Evolutionary conservation across 2,888 invertebrate genomes (phyloP), one percentile per base, ranked within the genome.

Genomic region (Gandaritis pyraliata): DNA sequence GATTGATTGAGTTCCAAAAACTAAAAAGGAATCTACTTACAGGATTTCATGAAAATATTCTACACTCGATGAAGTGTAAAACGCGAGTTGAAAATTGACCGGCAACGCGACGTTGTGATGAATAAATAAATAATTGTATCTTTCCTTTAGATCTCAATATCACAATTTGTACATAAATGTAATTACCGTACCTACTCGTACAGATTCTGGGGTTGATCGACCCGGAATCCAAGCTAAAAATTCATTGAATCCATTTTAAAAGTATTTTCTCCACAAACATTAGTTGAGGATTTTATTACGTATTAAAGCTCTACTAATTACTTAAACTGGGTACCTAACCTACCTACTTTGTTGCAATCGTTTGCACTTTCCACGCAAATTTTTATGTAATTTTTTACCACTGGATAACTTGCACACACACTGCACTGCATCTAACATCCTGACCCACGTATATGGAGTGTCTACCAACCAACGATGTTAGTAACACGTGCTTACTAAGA

Each of bases 121-220:
- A 85, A 85, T 79, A 78, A 85, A 85, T 79, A 78, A 82, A 83
- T 74, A 72, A 72, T 69, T 30, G 72, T 15, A 41, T 8, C 38
- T 76, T 69, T 75, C 88, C 88, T 88, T 86, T 78, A 76, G 78
- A 74, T 86, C 87, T 86, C 83, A 72, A 72, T 78, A 83, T 85
- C 83, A 81, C 82, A 81, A 84, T 83, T 81, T 91, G 90, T 91
- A 90, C 87, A 90, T 54, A 48, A 43, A 89, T 90, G 86, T 88
- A 88, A 89, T 86, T 87, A 86, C 82, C 81, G 7, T 55, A n/a
- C n/a, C n/a, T n/a, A 79, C 23, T 23, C 23, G 3, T 5, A 73
- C 73, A 80, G 33, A 16, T 60, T 59, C 49, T 61, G 47, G 48
- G 53, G 38, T 48, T 43, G 45, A 49, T 29, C 12, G 12, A 41